Percentiles rank a stretch among this genome's conserved stretches.
Conservation (phyloP, 2,797 vertebrate species). For the Cynopterus sphinx region DNA sequence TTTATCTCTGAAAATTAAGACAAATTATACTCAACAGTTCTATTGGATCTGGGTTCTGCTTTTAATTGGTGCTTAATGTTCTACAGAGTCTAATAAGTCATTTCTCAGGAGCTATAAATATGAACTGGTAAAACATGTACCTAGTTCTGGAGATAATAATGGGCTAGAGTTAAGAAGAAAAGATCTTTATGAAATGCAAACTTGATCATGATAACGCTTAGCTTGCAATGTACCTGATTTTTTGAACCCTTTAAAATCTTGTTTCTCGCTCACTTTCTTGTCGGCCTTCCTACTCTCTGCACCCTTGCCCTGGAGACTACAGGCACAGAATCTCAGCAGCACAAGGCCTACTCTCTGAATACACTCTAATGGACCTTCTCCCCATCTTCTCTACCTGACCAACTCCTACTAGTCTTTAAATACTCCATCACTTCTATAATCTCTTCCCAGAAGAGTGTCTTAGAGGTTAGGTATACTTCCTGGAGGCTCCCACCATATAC, state of each 20-base stretch:
- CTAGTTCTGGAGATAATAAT: neutral
- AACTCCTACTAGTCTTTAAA: neutral
- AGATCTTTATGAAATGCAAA: neutral
- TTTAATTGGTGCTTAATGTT: neutral
- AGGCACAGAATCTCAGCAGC: neutral
- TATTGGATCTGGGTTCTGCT: neutral
- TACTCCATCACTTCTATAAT: neutral
- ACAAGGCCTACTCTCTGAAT: neutral
- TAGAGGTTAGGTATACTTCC: neutral
- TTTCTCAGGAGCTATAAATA: neutral
- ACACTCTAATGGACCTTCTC: neutral
- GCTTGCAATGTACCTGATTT: neutral
- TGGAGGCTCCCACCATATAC: neutral
- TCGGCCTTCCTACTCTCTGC: neutral
- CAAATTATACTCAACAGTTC: neutral
- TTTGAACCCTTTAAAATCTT: neutral
- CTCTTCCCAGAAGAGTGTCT: neutral
- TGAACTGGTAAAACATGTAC: neutral
- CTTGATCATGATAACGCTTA: neutral
- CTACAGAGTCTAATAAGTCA: neutral
- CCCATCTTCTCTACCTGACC: neutral
- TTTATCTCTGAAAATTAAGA: neutral
- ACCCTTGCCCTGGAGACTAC: neutral
- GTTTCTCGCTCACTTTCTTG: neutral
- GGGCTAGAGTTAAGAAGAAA: neutral